Evolutionary conservation across 2,113 vertebrate genomes (phyloP), one percentile per base, ranked within the genome.

Genomic region (Casuarius casuarius): DNA sequence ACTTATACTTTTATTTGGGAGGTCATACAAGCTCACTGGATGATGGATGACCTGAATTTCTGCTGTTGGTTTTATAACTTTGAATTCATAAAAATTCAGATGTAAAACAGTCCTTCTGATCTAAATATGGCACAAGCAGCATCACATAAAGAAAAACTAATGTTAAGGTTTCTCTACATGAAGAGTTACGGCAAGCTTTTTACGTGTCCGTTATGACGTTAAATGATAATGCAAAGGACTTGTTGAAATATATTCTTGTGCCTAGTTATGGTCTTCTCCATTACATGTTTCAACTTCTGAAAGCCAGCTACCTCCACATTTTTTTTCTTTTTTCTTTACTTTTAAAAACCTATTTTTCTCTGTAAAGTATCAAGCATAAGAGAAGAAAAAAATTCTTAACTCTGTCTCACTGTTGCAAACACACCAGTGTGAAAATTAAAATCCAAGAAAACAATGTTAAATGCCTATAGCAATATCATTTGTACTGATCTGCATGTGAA

Each of bases 31-130:
- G 52, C 84, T 48, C 18, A 6, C 66, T 46, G 38, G 42, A 13
- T 26, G 66, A 87, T 38, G 76, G 44, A 62, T 95, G 90, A 89
- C 80, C 80, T 89, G 86, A 46, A 93, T 96, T 94, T 87, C 73
- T 75, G 79, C 48, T 5, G 0, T 38, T 58, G 7, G 9, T 84
- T 89, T 92, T 94, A 33, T 84, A 93, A 87, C 51, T 33, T 82
- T 52, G n/a, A 90, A 68, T 4, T 59, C 25, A 77, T 52, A 31
- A 7, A 48, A 79, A 84, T 52, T 40, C 2, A 59, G 13, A 54
- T 59, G 12, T 51, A 29, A 89, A 71, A 61, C 25, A 75, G 20
- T 54, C 42, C 21, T 61, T 62, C n/a, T 91, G 48, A 68, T 92
- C 25, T 81, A 91, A 92, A 94, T 73, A 65, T 18, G 35, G 15